Base-by-base conservation (phyloP, 2,113 vertebrate genomes). In the Tachysurus fulvidraco region DNA sequence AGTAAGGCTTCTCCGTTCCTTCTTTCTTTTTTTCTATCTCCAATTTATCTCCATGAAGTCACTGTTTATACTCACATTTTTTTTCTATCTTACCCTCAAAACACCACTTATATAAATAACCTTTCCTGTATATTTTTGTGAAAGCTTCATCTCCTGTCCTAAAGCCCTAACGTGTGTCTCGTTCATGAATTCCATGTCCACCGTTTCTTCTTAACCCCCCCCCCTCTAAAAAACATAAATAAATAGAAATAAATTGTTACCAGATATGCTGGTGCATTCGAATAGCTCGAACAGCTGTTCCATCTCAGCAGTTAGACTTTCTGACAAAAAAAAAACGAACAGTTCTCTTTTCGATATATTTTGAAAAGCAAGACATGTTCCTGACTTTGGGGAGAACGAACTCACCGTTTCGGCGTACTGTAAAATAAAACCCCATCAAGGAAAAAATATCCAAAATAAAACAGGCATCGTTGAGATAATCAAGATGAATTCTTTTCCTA, bases 51-150 rank as follows among this genome's bases (percentile, higher is more conserved):
- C 83, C n/a, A 76, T 83, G 28, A 85, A 83, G 83, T 50, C 46
- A 7, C 77, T 78, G 74, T 87, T 85, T 67, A 19, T 60, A 65
- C 73, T 62, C 81, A 4, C 46, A 50, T 50, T 71, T 54, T 25
- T 25, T 67, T 23, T 36, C 69, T 81, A n/a, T 85, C 88, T 80
- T 19, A 41, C 62, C 46, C 83, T 78, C 82, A 82, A 60, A 83
- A 79, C 87, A 30, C 64, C 57, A 84, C 79, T 83, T 64, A 81
- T 52, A 91, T 86, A 90, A 89, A 91, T 88, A 90, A 92, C 85
- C 85, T 46, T 9, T 79, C 54, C 52, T 44, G 82, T 87, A 69
- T 89, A 87, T 85, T 87, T 84, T 90, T 88, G 78, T 57, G 60
- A 89, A 85, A 83, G 67, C 79, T 82, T 80, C 84, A 87, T 88